Conservation (phyloP, 2,888 invertebrate genomes). For the Parthenolecanium corni region DNA sequence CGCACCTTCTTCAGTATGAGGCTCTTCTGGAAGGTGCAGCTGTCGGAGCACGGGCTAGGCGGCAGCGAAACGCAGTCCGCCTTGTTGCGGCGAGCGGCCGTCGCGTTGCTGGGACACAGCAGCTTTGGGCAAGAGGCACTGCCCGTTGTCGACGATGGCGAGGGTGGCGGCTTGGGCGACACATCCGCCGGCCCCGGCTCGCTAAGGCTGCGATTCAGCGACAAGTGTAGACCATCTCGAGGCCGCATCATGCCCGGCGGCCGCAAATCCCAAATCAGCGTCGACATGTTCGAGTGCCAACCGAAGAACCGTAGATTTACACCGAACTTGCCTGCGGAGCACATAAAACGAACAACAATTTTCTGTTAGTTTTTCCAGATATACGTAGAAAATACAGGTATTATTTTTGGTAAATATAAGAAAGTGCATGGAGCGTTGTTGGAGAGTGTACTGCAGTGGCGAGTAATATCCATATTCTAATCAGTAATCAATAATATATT, state of each 20-base stretch:
- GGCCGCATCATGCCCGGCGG: constrained; percentile 32
- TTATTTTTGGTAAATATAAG: too few relatives aligned
- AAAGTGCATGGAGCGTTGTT: too few relatives aligned
- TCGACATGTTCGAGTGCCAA: constrained; percentile 3
- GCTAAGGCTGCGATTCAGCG: constrained; percentile 46
- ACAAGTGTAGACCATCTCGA: constrained; percentile 47
- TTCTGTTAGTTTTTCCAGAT: too few relatives aligned
- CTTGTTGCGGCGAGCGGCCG: constrained; percentile 44
- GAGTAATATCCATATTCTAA: too few relatives aligned
- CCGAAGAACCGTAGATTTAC: background rate
- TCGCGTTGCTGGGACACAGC: constrained; percentile 30
- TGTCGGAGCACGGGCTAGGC: constrained; percentile 46
- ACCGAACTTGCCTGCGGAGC: background rate
- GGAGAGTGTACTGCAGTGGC: too few relatives aligned
- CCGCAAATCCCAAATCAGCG: constrained; percentile 14
- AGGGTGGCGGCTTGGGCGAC: constrained; percentile 16
- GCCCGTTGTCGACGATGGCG: constrained; percentile 22
- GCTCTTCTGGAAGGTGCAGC: constrained; percentile 43
- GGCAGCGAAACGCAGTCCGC: constrained; percentile 44
- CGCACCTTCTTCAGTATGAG: constrained; percentile 44
- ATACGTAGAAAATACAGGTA: too few relatives aligned
- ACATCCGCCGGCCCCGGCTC: constrained; percentile 44
- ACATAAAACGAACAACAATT: background rate
- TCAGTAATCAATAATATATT: too few relatives aligned
- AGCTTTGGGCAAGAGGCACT: constrained; percentile 29